Evolutionary conservation across 2,888 invertebrate species (phyloP).

Genomic region (Drosophila bunnanda): DNA sequence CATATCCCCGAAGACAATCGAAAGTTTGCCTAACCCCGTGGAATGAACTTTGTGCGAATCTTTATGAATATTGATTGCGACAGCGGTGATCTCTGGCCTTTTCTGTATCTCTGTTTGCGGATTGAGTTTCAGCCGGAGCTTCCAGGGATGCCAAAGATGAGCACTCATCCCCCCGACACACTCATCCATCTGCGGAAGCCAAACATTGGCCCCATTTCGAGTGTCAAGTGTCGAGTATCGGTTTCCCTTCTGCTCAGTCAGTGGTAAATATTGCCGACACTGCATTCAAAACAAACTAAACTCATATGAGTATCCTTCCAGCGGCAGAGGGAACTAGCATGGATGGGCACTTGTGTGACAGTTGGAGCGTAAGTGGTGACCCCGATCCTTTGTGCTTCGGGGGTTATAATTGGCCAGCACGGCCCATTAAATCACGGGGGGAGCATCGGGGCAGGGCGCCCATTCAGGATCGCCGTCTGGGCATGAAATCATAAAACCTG

Average conservation of each 20-base stretch:
- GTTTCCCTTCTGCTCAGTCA: slow-evolving; percentile 45
- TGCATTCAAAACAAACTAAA: slow-evolving; percentile 34
- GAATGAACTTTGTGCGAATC: slow-evolving; percentile 32
- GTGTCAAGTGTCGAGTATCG: slow-evolving; percentile 58
- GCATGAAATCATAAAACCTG: slow-evolving; percentile 37
- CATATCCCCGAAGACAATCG: slow-evolving; percentile 47
- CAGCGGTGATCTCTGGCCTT: slow-evolving; percentile 34
- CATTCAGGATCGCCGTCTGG: not conserved
- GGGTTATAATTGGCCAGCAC: slow-evolving; percentile 62
- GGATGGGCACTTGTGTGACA: slow-evolving; percentile 15
- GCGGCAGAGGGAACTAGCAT: not conserved
- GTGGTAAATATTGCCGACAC: slow-evolving; percentile 54
- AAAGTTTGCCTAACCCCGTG: slow-evolving; percentile 40
- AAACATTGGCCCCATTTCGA: slow-evolving; percentile 47
- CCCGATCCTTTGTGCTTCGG: slow-evolving; percentile 37
- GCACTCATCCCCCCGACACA: not conserved
- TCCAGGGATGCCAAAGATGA: slow-evolving; percentile 17
- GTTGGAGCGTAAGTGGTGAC: slow-evolving; percentile 38
- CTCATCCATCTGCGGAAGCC: slow-evolving; percentile 25
- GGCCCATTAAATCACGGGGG: slow-evolving; percentile 66
- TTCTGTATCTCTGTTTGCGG: slow-evolving; percentile 21
- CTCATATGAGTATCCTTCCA: slow-evolving; percentile 20
- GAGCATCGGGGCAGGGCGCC: slow-evolving; percentile 7
- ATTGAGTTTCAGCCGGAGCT: slow-evolving; percentile 19
- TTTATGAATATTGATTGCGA: slow-evolving; percentile 48